Conservation (phyloP, 2,888 invertebrate genomes). For the Melitaea athalia region DNA sequence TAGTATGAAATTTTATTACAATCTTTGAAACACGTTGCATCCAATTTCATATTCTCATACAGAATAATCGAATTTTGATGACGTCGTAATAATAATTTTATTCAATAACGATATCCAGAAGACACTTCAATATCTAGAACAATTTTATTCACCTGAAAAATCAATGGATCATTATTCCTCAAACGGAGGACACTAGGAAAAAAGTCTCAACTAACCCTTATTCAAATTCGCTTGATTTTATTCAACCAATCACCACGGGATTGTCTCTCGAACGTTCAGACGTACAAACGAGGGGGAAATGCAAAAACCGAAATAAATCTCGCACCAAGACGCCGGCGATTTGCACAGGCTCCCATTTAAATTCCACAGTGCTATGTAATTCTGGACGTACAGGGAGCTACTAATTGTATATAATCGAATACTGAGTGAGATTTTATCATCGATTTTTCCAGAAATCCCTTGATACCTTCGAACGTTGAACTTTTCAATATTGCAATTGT, state of each 20-base stretch:
- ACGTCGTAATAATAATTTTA: neutral
- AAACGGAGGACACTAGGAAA: conserved; percentile 11
- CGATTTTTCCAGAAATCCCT: neutral
- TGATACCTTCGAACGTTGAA: neutral
- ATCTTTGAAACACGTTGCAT: neutral
- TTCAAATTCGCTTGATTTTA: conserved; percentile 43
- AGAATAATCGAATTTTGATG: conserved; percentile 8
- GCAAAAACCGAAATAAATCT: conserved; percentile 75
- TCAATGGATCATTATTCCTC: neutral
- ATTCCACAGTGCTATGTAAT: conserved; percentile 59
- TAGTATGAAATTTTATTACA: neutral
- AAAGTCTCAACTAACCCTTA: conserved; percentile 31
- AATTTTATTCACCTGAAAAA: conserved; percentile 4
- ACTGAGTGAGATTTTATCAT: conserved; percentile 14
- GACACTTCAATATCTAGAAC: conserved; percentile 4
- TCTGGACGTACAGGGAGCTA: conserved; percentile 40
- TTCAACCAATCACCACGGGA: conserved; percentile 57
- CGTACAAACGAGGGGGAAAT: conserved; percentile 55
- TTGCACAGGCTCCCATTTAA: conserved; percentile 60
- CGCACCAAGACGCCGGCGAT: conserved; percentile 56
- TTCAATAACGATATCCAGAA: neutral
- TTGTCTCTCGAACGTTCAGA: conserved; percentile 42
- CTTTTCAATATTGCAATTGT: neutral
- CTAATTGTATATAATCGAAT: conserved; percentile 26
- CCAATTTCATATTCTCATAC: neutral